These are phyloP conservation scores for Parotocinclus haroldoi DNA, from an alignment of 2,797 vertebrate genomes.

Conservation along the genomic window DNA sequence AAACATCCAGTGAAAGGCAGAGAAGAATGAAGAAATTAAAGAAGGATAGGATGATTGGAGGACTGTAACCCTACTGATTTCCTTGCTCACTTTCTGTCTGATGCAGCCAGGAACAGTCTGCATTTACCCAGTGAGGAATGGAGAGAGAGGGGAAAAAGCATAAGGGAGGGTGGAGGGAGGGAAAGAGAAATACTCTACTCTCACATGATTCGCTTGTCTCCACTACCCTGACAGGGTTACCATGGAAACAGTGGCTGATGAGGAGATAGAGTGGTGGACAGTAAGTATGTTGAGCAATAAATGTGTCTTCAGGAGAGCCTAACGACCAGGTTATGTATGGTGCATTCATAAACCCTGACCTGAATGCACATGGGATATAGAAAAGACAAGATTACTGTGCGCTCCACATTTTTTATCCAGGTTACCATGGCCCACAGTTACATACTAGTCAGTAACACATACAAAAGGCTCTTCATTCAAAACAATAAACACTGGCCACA, in stretches of 20 bases:
- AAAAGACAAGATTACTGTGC: background rate
- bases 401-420: background rate
- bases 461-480: conserved; percentile 21
- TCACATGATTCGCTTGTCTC: conserved; percentile 74
- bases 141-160: conserved; percentile 23
- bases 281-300: conserved; percentile 46
- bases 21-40: conserved; percentile 23
- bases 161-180: conserved; percentile 27
- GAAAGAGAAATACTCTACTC: conserved; percentile 62
- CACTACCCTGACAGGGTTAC: conserved; percentile 73
- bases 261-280: conserved; percentile 61
- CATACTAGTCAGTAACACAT: background rate
- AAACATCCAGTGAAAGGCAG: background rate
- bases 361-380: background rate
- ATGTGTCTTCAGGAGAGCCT: conserved; percentile 46
- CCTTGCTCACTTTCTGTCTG: conserved; percentile 35
- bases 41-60: conserved; percentile 38
- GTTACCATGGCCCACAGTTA: background rate
- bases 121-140: conserved; percentile 48
- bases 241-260: conserved; percentile 65
- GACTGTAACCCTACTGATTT: conserved; percentile 44
- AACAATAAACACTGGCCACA: conserved; percentile 9
- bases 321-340: conserved; percentile 38
- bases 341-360: conserved; percentile 28
- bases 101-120: conserved; percentile 48